A percentile compares a stretch with the other conserved stretches of the same genome.
phyloP scores from a whole-genome alignment of 2,888 invertebrate species.

The Acleris cristana region DNA sequence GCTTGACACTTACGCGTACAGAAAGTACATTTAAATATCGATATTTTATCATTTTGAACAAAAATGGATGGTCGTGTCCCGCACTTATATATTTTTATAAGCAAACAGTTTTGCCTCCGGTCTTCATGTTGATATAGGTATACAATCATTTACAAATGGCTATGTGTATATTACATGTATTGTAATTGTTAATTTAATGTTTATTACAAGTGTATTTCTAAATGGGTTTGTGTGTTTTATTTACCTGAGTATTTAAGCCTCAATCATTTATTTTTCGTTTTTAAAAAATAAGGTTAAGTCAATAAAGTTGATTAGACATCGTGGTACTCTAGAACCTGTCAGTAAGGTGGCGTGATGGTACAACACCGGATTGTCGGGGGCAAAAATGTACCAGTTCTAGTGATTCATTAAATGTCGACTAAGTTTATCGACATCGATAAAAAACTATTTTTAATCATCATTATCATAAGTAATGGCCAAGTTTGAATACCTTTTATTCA shows the following conservation, averaged over 20 bases:
- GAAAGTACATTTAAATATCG: not conserved
- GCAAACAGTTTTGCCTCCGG: conserved; percentile 53
- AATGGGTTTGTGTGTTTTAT: conserved; percentile 66
- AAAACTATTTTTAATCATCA: too few species aligned
- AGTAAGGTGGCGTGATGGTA: too few species aligned
- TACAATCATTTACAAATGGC: conserved; percentile 65
- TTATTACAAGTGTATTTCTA: conserved; percentile 74
- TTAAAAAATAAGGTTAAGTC: not conserved
- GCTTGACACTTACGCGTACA: too few species aligned
- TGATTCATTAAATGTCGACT: too few species aligned
- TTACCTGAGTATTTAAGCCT: conserved; percentile 33
- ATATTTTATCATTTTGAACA: conserved; percentile 17
- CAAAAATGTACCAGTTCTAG: too few species aligned
- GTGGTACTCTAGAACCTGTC: too few species aligned
- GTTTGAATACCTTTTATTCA: too few species aligned
- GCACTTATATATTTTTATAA: conserved; percentile 67
- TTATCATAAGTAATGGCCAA: too few species aligned
- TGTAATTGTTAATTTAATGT: conserved; percentile 74
- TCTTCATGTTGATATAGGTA: conserved; percentile 57
- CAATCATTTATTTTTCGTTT: not conserved
- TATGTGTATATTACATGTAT: conserved; percentile 61
- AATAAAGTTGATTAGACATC: too few species aligned
- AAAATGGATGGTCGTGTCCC: conserved; percentile 40
- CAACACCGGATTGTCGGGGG: too few species aligned
- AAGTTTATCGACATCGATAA: too few species aligned